Evolutionary conservation across 2,113 vertebrate species (phyloP), one percentile per base, ranked within the genome.

Genomic region (Chlamydotis undulata): DNA sequence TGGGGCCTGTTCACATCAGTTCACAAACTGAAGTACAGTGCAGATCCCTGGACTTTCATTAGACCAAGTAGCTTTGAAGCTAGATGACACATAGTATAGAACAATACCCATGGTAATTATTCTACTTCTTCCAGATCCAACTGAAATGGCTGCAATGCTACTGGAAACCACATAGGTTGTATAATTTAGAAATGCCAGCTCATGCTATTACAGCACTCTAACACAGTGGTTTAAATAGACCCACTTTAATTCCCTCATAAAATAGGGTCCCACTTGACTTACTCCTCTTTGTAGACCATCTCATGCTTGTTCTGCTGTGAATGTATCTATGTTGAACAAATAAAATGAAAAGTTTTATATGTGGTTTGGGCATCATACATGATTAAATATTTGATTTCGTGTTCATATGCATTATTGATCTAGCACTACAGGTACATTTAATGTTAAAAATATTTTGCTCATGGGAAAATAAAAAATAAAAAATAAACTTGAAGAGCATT

Each of bases 101-200:
- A 78, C 25, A 77, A 67, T 74, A 73, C 31, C 12, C 55, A 41
- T 17, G 33, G 22, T 39, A 56, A 76, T 76, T 56, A 65, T 80
- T 55, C 29, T 74, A 13, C 17, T 77, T 77, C 67, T 93, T 86
- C n/a, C 55, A 74, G 33, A 37, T 60, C 7, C 64, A 39, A 69
- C 37, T 87, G 31, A 84, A 71, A 83, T 76, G 2, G 68, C 28
- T 73, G 68, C 47, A 85, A 8, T 79, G 49, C 6, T 65, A 53
- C 57, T 85, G 33, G 53, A 90, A 93, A 35, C 10, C 39, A 47
- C 49, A 64, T 12, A 88, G 15, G 19, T 43, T 83, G 14, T 91
- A 63, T 88, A 49, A 88, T 90, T 93, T 76, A 91, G 63, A 90
- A 96, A 92, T 79, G 41, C 21, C 71, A 80, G 17, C 16, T 84